These are phyloP conservation scores for Pinctada fucata DNA, from an alignment of 2,888 invertebrate species.

Conservation along the genomic window DNA sequence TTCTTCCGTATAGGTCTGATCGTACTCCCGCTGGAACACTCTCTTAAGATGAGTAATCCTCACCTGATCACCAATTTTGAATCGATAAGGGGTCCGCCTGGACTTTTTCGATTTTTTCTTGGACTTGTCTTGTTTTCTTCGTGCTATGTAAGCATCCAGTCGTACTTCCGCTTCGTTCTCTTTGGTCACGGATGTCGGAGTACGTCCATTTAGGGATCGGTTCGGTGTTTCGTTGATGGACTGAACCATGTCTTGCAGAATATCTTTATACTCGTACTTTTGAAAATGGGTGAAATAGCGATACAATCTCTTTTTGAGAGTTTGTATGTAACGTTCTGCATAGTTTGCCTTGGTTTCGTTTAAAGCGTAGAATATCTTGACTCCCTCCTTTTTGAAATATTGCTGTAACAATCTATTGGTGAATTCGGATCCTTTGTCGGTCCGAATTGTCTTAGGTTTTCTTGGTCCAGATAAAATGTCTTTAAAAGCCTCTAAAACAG, in stretches of 20 bases:
- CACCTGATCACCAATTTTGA: too few species aligned
- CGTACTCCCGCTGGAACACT: constrained; percentile 20
- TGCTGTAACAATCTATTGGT: not conserved
- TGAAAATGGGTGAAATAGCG: too few species aligned
- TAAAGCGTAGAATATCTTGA: too few species aligned
- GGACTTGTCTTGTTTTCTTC: constrained; percentile 1
- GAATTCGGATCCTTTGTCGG: constrained; percentile 27
- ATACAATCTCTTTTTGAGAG: too few species aligned
- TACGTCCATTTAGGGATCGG: too few species aligned
- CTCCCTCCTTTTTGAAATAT: not conserved
- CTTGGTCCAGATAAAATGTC: not conserved
- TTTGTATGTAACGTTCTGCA: too few species aligned
- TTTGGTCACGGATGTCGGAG: not conserved
- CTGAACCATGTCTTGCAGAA: too few species aligned
- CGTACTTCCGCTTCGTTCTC: constrained; percentile 32
- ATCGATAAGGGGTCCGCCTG: not conserved
- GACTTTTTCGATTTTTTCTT: not conserved
- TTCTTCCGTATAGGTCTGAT: too few species aligned
- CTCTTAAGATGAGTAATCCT: constrained; percentile 16
- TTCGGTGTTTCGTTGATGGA: too few species aligned
- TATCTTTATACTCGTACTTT: too few species aligned
- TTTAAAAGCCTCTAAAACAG: too few species aligned
- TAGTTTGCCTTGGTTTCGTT: too few species aligned
- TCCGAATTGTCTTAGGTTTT: constrained; percentile 4
- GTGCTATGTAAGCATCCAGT: constrained; percentile 21